Evolutionary conservation across 92 coral and sea anemone species (phyloP).

Genomic region (Porites evermanni): DNA sequence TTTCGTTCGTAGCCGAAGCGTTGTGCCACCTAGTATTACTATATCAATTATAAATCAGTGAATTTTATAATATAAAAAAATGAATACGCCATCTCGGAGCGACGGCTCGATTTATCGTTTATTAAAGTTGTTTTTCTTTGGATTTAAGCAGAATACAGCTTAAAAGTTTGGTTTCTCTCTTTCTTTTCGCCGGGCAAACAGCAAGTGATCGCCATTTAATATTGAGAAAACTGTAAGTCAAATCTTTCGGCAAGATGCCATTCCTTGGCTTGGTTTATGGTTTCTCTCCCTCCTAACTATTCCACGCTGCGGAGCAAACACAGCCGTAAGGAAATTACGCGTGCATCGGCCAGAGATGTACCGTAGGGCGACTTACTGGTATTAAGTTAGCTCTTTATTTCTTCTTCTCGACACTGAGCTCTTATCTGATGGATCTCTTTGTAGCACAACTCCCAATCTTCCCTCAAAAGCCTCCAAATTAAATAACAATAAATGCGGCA

Average conservation of each 20-base stretch:
- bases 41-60: conserved; percentile 81
- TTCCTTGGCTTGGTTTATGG: not conserved
- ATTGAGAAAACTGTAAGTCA: not conserved
- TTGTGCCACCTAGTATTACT: conserved; percentile 30
- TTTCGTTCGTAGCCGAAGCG: conserved; percentile 11
- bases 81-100: conserved; percentile 38
- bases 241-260: conserved; percentile 4
- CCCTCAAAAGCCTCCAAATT: conserved; percentile 33
- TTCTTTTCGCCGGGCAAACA: not conserved
- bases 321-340: not conserved
- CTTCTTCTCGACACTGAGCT: not conserved
- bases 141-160: conserved; percentile 7
- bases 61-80: conserved; percentile 65
- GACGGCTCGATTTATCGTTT: conserved; percentile 19
- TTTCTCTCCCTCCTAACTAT: not conserved
- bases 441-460: conserved; percentile 3
- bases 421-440: conserved; percentile 7
- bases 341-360: conserved; percentile 12
- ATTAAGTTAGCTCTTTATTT: not conserved
- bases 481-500: conserved; percentile 21
- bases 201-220: conserved; percentile 5
- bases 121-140: not conserved
- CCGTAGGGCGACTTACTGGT: conserved; percentile 7
- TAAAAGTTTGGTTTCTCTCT: conserved; percentile 1
- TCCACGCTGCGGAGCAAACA: not conserved